These are phyloP conservation scores for Rhynchomys soricoides DNA, from an alignment of 2,113 vertebrate genomes.

Conservation along the genomic window DNA sequence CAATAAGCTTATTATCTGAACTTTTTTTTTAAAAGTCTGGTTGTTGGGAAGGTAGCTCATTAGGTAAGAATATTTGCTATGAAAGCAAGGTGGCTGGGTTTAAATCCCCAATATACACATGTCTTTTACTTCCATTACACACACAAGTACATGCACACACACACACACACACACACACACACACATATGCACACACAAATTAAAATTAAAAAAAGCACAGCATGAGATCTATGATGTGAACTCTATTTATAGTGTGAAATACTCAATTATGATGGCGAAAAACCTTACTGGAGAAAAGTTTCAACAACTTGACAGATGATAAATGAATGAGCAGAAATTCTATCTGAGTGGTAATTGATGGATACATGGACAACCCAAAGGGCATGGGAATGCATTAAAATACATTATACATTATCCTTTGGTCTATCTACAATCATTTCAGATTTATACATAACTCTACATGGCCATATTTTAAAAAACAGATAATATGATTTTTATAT, in stretches of 20 bases:
- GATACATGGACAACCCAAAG: not conserved
- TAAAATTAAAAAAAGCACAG: not conserved
- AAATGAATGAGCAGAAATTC: not conserved
- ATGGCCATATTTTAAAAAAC: slow-evolving; percentile 17
- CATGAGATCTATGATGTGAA: not conserved
- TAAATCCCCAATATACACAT: not conserved
- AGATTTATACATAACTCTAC: not conserved
- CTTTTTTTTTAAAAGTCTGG: not conserved
- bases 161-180: no score
- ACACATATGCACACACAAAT: not conserved
- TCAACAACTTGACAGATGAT: not conserved
- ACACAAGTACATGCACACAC: not conserved
- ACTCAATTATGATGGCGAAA: not conserved
- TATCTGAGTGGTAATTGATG: not conserved
- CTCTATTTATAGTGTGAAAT: not conserved
- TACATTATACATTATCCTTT: not conserved
- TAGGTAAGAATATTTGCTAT: not conserved
- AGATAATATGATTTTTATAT: not conserved
- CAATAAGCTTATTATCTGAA: not conserved
- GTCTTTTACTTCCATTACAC: not conserved
- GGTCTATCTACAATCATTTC: not conserved
- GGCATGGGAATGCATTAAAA: not conserved
- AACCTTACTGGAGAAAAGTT: not conserved
- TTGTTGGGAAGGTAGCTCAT: not conserved
- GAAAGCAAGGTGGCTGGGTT: not conserved